Conservation (phyloP, 2,888 invertebrate genomes). For the Aphidoletes aphidimyza region DNA sequence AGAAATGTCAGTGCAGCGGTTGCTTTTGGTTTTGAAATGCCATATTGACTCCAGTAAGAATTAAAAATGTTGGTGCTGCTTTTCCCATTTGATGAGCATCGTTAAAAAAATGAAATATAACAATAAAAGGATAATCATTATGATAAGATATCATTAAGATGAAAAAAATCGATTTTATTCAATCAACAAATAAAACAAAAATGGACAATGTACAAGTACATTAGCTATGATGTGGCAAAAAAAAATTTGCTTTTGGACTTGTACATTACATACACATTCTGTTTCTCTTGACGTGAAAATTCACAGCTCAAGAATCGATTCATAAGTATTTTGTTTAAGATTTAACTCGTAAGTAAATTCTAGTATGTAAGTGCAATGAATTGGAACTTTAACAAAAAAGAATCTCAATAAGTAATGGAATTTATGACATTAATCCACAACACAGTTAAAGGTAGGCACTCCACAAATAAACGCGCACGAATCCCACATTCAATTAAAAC, state of each 20-base stretch:
- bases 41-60: not conserved
- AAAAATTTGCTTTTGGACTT: not conserved
- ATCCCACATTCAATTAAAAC: conserved; percentile 10
- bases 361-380: not conserved
- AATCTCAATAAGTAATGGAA: not conserved
- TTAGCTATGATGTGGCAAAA: not conserved
- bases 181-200: not conserved
- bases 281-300: no score
- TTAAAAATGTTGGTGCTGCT: not conserved
- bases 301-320: not conserved
- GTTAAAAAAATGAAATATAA: not conserved
- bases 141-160: not conserved
- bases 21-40: no score
- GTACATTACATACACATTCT: not conserved
- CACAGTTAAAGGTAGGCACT: not conserved
- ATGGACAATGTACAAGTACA: not conserved
- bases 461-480: not conserved
- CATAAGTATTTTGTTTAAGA: not conserved
- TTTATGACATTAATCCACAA: not conserved
- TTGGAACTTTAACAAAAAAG: not conserved
- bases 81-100: not conserved
- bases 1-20: no score
- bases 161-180: conserved; percentile 16
- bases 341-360: not conserved
- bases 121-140: not conserved